Conservation (phyloP, 2,797 vertebrate genomes). For the Neosalanx taihuensis region DNA sequence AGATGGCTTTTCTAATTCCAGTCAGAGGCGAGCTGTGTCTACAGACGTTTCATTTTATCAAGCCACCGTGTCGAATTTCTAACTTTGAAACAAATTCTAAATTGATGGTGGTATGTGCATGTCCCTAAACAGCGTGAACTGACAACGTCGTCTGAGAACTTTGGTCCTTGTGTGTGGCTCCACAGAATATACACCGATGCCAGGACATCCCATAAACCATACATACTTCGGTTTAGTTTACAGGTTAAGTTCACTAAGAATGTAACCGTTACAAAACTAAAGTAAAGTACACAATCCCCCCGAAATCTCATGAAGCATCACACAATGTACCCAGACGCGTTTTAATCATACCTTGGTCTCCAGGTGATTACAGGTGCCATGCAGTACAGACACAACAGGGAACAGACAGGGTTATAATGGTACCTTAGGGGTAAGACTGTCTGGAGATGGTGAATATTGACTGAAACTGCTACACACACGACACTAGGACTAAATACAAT, state of each 20-base stretch:
- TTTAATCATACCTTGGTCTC: neutral
- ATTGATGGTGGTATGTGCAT: neutral
- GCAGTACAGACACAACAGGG: conserved; percentile 11
- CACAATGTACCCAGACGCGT: conserved; percentile 3
- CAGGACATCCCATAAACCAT: neutral
- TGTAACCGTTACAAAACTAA: neutral
- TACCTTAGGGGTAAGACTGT: neutral
- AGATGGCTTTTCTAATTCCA: conserved; percentile 49
- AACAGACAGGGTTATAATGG: neutral
- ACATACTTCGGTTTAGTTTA: neutral
- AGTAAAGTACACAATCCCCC: neutral
- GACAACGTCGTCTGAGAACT: neutral
- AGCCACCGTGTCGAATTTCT: conserved; percentile 39
- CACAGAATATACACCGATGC: neutral
- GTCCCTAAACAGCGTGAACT: conserved; percentile 6
- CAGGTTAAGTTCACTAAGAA: neutral
- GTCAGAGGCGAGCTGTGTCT: conserved; percentile 25
- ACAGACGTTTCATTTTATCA: conserved; percentile 33
- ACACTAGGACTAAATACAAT: neutral
- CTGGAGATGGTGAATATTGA: conserved; percentile 1
- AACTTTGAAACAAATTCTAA: conserved; percentile 13
- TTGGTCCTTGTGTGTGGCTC: neutral
- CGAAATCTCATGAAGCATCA: conserved; percentile 20
- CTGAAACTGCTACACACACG: neutral
- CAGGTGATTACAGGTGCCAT: conserved; percentile 18